Base-by-base conservation (phyloP, 2,797 vertebrate species). In the Chelon labrosus region DNA sequence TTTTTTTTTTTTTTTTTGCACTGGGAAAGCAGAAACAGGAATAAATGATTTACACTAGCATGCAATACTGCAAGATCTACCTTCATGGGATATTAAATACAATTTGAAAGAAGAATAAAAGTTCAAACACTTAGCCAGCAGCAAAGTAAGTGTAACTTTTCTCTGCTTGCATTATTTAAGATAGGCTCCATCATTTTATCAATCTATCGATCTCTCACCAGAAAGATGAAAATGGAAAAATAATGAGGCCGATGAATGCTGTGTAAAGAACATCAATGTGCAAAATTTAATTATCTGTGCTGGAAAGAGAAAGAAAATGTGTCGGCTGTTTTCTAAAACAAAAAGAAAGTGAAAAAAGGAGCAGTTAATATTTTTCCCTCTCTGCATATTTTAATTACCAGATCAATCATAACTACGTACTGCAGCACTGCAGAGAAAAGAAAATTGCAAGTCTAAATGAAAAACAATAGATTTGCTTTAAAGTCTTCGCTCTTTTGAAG, bases 381-480 rank as follows among this genome's bases (percentile, higher is more conserved):
- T 94, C 91, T 94, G 94, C 94, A 94, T 95, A 95, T 95, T 95
- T 95, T 95, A 95, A 95, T 95, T 95, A 95, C 88, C 93, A 95
- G 95, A 95, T 95, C 94, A 95, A 95, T 95, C 95, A 95, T 94
- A 93, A 93, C 91, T 91, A 87, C 86, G 73, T 92, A 90, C 84
- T 77, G 90, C 84, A 73, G 89, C 59, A 77, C 85, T 87, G 85
- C 85, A 76, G 91, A 93, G 89, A 85, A 82, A 85, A 88, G 93
- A 94, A 93, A 94, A 95, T 93, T 95, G 94, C 94, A 77, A 92
- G 93, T 94, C 90, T 92, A 94, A 95, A 95, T 95, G 94, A 95
- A 95, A 95, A 95, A 95, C 94, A 95, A 95, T 95, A 94, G 95
- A 94, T 95, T 95, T 95, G 93, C 94, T 95, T 95, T 95, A 94